Evolutionary conservation across 1,140 invertebrate species (phyloP).

Genomic region (Bombus confusus): DNA sequence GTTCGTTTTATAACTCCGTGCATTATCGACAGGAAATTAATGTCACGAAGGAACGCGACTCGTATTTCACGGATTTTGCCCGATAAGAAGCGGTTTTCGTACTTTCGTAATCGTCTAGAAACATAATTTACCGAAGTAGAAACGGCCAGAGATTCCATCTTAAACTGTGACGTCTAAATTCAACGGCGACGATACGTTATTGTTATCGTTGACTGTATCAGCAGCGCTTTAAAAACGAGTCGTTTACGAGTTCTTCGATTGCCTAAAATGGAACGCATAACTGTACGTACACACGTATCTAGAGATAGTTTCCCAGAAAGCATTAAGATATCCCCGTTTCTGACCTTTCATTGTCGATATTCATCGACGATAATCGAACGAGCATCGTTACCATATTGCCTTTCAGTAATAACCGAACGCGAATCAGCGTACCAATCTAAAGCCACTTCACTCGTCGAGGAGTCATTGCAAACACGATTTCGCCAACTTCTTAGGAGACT

Average conservation of each 20-base stretch:
- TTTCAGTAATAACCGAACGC: constrained; percentile 38
- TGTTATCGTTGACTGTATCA: neutral
- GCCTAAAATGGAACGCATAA: neutral
- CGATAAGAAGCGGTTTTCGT: constrained; percentile 17
- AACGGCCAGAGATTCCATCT: neutral
- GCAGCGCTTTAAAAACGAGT: neutral
- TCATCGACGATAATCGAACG: constrained; percentile 58
- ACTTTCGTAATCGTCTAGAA: neutral
- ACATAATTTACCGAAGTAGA: neutral
- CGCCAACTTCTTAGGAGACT: constrained; percentile 44
- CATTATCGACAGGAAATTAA: constrained; percentile 27
- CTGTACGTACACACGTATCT: too few relatives aligned
- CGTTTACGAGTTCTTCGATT: neutral
- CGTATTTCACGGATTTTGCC: constrained; percentile 9
- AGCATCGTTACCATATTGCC: constrained; percentile 46
- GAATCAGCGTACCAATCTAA: neutral
- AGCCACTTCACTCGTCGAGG: constrained; percentile 21
- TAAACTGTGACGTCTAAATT: neutral
- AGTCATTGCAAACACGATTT: constrained; percentile 60
- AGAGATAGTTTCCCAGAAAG: neutral
- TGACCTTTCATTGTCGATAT: constrained; percentile 2
- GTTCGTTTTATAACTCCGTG: neutral
- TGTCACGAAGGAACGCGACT: neutral
- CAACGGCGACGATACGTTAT: neutral
- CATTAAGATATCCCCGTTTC: neutral